Evolutionary conservation across 1,140 invertebrate species (phyloP), one percentile per base, ranked within the genome.

Genomic region (Anastatus disparis): DNA sequence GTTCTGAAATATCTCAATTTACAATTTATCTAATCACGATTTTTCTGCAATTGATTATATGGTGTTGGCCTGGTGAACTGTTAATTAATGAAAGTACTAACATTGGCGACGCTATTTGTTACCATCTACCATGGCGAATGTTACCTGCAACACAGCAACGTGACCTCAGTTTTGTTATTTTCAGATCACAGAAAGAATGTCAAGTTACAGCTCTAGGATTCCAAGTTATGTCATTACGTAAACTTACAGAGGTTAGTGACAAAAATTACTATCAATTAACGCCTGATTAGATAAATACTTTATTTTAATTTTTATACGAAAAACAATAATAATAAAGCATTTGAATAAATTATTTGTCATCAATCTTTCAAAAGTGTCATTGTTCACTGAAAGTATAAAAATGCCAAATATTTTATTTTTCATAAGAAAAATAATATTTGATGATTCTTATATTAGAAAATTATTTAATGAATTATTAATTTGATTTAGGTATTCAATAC

Each of bases 201-300:
- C 53, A 31, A 2, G 63, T 78, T 46, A 44, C 46, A 0, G 69
- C 75, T 8, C 46, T 73, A 31, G 69, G 48, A 0, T 75, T 70
- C 22, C 61, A 71, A 31, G 40, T 58, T 3, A 69, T 77, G 40
- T 75, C 55, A n/a, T 59, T 77, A 9, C 15, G 20, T 9, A 73
- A 71, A 26, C 42, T 78, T 4, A 71, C 74, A 0, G 46, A 24
- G n/a, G 77, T 78, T n/a, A n/a, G n/a, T n/a, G n/a, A n/a, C n/a
- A n/a, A n/a, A n/a, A n/a, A n/a, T n/a, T n/a, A n/a, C n/a, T n/a
- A n/a, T n/a, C n/a, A n/a, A n/a, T n/a, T n/a, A n/a, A n/a, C n/a
- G n/a, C n/a, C n/a, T n/a, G n/a, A n/a, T n/a, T n/a, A n/a, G n/a
- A n/a, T n/a, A n/a, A n/a, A n/a, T n/a, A n/a, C n/a, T n/a, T n/a